Evolutionary conservation across 2,888 invertebrate genomes (phyloP), one percentile per base, ranked within the genome.

Genomic region (Kuschelorhynchus macadamiae): DNA sequence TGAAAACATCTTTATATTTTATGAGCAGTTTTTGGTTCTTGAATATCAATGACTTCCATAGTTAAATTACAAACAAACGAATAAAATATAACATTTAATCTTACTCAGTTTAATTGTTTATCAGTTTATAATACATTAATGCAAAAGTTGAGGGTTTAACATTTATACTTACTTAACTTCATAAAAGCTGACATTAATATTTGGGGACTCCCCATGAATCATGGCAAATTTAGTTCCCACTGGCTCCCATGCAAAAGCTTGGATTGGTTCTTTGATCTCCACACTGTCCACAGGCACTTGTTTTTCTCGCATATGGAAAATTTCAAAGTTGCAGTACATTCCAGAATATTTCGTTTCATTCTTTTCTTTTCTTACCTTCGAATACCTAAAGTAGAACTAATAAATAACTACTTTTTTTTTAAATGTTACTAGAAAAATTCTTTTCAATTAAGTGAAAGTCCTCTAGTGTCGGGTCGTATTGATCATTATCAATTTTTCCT

Each of bases 181-280:
- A 79, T 96, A 98, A 85, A 98, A 97, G 78, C 95, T 95, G 18
- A 97, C 96, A 76, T 88, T 91, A 46, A 93, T 92, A 77, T 92
- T 94, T 0, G 92, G 90, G 53, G 88, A 87, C 80, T 98, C 98
- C 0, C 98, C 98, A 75, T 98, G 97, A 72, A 99, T 97, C 61
- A 98, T 96, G 0, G 96, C 93, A 84, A 99, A 98, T 81, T 97
- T 98, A 50, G 91, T 93, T 12, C 98, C 98, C 5, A 95, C 88
- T 0, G 99, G 98, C 82, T 99, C 99, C 98, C 98, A 99, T 0
- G 97, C 97, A 80, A 99, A 98, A 0, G 97, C 96, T 78, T 94
- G 92, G 62, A 95, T 94, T 0, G 93, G 89, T 79, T 94, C 95
- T 82, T 98, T 97, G 70, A 97, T 94, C 84, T 98, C 98, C 0